Conservation (phyloP, 2,113 vertebrate species). For the Lagopus leucura region DNA sequence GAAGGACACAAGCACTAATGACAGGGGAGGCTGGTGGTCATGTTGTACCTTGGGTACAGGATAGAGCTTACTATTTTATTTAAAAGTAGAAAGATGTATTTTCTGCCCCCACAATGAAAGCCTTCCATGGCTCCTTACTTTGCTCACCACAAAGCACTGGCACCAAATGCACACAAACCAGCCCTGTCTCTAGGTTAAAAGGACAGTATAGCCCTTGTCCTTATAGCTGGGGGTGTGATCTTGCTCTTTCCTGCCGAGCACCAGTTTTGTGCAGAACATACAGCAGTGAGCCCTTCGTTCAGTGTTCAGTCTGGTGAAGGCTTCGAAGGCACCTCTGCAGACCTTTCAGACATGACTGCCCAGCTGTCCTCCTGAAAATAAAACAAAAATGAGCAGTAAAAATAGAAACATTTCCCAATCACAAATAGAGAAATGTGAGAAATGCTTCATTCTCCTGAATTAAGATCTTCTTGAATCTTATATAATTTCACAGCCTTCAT, state of each 20-base stretch:
- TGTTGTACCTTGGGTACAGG: no score
- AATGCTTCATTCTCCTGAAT: not conserved
- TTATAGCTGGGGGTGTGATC: not conserved
- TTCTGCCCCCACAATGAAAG: not conserved
- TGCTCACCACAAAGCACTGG: not conserved
- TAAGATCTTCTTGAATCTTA: not conserved
- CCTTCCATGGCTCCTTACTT: not conserved
- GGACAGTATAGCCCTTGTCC: not conserved
- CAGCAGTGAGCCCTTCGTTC: not conserved
- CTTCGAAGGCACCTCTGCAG: not conserved
- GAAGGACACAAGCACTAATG: not conserved
- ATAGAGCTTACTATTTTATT: not conserved
- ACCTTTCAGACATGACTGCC: not conserved
- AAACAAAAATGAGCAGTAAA: not conserved
- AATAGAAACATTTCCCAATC: not conserved
- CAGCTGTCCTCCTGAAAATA: not conserved
- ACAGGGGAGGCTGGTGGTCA: not conserved
- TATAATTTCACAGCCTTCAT: not conserved
- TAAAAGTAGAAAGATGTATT: not conserved
- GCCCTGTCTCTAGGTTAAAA: not conserved
- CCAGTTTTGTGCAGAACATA: not conserved
- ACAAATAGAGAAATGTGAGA: not conserved
- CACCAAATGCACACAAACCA: not conserved
- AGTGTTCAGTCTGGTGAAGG: not conserved
- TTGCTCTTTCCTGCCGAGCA: not conserved